phyloP scores from a whole-genome alignment of 2,797 vertebrate genomes.

The Sarcoramphus papa region DNA sequence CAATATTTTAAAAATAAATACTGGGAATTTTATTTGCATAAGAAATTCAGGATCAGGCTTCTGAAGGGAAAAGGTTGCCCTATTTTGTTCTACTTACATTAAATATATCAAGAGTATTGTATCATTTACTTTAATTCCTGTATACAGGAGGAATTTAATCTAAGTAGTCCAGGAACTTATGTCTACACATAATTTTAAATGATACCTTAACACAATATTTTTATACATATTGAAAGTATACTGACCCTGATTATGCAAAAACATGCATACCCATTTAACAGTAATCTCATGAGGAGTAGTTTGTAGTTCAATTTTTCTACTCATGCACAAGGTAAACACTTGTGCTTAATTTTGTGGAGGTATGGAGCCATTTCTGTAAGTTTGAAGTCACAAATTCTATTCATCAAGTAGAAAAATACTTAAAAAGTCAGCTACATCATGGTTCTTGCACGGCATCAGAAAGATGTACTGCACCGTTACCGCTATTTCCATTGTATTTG shows the following conservation, averaged over 20 bases:
- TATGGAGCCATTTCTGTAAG: background rate
- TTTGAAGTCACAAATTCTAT: background rate
- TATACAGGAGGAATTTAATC: background rate
- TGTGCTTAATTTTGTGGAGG: background rate
- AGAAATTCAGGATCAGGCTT: background rate
- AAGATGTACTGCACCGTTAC: background rate
- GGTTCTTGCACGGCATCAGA: background rate
- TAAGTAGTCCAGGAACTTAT: background rate
- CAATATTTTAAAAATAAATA: background rate
- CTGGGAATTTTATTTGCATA: background rate
- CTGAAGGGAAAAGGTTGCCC: background rate
- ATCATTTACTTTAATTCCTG: background rate
- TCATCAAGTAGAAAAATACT: background rate
- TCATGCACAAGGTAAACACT: background rate
- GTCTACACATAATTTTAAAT: background rate
- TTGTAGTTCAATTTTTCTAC: background rate
- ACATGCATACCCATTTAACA: background rate
- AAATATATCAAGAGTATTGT: background rate
- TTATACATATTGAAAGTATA: background rate
- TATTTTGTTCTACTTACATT: background rate
- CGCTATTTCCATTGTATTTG: background rate
- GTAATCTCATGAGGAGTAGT: background rate
- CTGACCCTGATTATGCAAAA: conserved; percentile 6
- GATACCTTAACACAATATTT: background rate
- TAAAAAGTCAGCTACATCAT: background rate